Percentiles rank a stretch among this genome's conserved stretches.
phyloP scores from a whole-genome alignment of 2,113 vertebrate genomes.

The Erythrocebus patas region DNA sequence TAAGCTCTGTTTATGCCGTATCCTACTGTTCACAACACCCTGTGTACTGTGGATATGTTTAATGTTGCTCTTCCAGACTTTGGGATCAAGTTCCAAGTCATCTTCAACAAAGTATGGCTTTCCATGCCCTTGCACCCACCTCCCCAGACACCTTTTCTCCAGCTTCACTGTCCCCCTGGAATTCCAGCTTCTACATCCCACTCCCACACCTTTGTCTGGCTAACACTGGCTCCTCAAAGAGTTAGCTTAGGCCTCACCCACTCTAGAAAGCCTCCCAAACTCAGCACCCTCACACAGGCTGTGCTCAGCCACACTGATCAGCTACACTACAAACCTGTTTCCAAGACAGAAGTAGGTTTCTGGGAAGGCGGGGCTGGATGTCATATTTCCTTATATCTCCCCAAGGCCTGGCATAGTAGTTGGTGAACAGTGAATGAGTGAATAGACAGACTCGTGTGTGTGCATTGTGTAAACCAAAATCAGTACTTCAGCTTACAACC shows the following conservation, averaged over 20 bases:
- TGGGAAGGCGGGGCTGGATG: background rate
- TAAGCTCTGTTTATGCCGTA: background rate
- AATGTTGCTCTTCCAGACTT: background rate
- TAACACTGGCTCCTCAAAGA: too few species aligned
- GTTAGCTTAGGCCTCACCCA: background rate
- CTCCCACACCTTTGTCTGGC: background rate
- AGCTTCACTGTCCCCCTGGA: background rate
- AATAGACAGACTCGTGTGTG: background rate
- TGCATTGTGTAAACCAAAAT: background rate
- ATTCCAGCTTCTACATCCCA: background rate
- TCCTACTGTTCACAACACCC: background rate
- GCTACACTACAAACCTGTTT: fast-evolving
- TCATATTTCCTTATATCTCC: background rate
- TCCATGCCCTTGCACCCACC: background rate
- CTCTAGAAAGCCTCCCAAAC: background rate
- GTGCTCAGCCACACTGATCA: fast-evolving
- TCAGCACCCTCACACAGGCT: fast-evolving
- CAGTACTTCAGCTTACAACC: background rate
- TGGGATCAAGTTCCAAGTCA: background rate
- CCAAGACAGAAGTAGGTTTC: background rate
- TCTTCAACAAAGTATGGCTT: background rate
- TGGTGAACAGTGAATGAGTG: background rate
- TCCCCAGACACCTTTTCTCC: background rate
- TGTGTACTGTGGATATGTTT: background rate
- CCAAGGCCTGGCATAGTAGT: background rate